phyloP scores from a whole-genome alignment of 2,113 vertebrate species.

The Oreochromis aureus region DNA sequence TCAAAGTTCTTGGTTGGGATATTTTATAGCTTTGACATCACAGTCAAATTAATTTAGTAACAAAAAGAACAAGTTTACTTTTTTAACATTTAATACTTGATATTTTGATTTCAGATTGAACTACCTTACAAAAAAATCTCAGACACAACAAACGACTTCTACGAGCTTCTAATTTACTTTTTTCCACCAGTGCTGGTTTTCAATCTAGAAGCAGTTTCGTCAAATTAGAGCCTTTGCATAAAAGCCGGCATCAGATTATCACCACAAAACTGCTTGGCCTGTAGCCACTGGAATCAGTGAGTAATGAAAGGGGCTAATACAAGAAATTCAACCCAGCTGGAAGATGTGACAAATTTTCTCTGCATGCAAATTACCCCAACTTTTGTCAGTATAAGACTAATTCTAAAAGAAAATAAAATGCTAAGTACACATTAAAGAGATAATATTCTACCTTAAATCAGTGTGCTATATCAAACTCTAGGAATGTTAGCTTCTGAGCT shows the following conservation, averaged over 20 bases:
- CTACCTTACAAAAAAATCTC: not conserved
- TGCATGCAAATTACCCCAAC: accelerated
- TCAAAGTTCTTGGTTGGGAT: not conserved
- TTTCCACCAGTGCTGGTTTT: not conserved
- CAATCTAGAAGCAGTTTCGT: not conserved
- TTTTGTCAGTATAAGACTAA: not conserved
- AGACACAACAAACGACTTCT: not conserved
- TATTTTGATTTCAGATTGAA: not conserved
- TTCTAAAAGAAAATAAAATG: not conserved
- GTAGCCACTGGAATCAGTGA: not conserved
- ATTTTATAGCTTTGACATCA: not conserved
- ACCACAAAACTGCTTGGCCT: not conserved
- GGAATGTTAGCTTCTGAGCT: not conserved
- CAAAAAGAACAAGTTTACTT: not conserved
- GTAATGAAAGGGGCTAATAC: not conserved
- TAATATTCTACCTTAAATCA: not conserved
- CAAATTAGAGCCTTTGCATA: not conserved
- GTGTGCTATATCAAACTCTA: not conserved
- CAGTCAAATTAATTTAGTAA: not conserved
- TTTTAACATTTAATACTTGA: not conserved
- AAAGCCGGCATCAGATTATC: not conserved
- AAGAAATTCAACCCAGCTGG: not conserved
- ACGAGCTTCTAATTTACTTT: not conserved
- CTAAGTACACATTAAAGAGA: not conserved
- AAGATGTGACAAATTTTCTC: not conserved